Conservation (phyloP, 2,113 vertebrate genomes). For the Heliornis fulica region DNA sequence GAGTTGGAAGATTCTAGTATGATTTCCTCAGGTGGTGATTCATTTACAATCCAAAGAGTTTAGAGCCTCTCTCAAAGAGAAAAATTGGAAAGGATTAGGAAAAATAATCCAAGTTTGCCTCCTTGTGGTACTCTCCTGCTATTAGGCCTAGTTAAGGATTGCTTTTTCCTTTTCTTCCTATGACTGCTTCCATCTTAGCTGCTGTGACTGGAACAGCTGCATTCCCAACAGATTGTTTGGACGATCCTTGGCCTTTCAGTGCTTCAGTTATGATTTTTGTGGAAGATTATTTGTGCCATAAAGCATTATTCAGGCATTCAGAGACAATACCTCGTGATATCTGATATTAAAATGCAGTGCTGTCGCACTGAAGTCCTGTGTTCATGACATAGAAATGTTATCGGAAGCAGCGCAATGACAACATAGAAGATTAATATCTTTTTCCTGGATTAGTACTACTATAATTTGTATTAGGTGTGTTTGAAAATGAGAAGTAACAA, state of each 20-base stretch:
- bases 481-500: not conserved
- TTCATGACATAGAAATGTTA: not conserved
- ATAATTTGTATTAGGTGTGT: not conserved
- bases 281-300: not conserved
- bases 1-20: no score
- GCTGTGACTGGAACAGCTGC: not conserved
- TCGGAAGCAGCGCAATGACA: not conserved
- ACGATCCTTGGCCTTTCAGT: not conserved
- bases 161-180: not conserved
- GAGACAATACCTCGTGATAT: not conserved
- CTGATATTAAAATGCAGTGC: rapidly evolving
- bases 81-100: not conserved
- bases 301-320: not conserved
- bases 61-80: not conserved
- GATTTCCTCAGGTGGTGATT: not conserved
- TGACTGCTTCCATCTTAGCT: not conserved
- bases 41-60: not conserved
- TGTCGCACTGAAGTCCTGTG: not conserved
- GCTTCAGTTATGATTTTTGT: not conserved
- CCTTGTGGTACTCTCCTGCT: not conserved
- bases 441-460: not conserved
- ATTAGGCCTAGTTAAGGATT: not conserved
- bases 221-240: not conserved
- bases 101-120: not conserved
- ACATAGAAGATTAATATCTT: not conserved